Evolutionary conservation across 2,797 vertebrate species (phyloP).

Genomic region (Molossus alvarezi): DNA sequence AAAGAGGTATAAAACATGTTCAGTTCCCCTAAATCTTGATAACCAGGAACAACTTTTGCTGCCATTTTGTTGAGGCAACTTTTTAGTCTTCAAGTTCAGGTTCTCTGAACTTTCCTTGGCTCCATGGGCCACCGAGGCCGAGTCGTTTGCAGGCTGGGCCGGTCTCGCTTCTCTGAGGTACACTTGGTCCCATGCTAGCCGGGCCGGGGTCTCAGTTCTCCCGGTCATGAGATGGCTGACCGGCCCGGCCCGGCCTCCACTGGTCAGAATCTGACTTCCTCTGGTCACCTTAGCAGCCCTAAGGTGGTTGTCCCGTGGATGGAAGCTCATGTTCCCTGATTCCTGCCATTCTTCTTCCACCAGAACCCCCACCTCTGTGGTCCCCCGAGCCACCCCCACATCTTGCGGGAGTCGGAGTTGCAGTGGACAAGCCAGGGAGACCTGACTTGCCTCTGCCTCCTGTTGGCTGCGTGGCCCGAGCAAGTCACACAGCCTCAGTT

Average conservation of each 20-base stretch:
- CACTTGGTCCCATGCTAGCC: rapidly evolving
- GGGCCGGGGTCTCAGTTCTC: background rate
- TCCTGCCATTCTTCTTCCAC: background rate
- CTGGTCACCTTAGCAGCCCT: background rate
- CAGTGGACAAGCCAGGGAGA: background rate
- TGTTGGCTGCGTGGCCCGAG: background rate
- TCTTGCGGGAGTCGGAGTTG: background rate
- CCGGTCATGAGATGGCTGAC: background rate
- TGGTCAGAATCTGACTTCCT: background rate
- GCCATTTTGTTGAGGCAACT: background rate
- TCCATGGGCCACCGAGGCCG: background rate
- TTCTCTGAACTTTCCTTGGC: background rate
- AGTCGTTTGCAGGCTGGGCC: background rate
- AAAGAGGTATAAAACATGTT: background rate
- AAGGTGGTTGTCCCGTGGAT: background rate
- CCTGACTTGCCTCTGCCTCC: background rate
- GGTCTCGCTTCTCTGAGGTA: background rate
- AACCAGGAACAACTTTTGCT: background rate
- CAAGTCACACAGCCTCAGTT: background rate
- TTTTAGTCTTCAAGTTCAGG: background rate
- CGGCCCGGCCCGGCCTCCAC: background rate
- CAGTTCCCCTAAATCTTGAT: background rate
- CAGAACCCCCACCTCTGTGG: background rate
- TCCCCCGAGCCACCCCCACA: rapidly evolving
- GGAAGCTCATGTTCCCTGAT: background rate